Evolutionary conservation across 2,797 vertebrate genomes (phyloP).

Genomic region (Pteronotus mesoamericanus): DNA sequence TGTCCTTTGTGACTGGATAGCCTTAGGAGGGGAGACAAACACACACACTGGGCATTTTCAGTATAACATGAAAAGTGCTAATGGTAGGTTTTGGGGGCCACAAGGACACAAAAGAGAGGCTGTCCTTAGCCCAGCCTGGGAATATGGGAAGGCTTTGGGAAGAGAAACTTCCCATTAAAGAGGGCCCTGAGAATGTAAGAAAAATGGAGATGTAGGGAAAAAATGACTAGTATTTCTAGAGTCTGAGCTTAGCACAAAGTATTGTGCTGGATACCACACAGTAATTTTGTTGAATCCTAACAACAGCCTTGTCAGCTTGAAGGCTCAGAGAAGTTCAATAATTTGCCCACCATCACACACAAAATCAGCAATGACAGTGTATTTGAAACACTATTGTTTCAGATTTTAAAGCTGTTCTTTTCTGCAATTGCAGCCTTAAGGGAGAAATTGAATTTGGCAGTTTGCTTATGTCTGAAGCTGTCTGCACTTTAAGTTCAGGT

Average conservation of each 20-base stretch:
- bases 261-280: neutral
- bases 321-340: neutral
- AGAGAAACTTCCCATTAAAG: neutral
- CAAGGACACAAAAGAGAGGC: neutral
- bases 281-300: neutral
- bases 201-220: neutral
- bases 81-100: neutral
- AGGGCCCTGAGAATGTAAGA: neutral
- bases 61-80: neutral
- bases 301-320: neutral
- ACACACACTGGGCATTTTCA: neutral
- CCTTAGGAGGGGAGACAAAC: neutral
- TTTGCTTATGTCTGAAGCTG: neutral
- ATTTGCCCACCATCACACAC: neutral
- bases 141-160: neutral
- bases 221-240: neutral
- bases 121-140: neutral
- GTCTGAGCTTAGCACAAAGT: neutral
- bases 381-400: neutral
- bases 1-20: neutral
- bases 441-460: neutral
- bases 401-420: neutral
- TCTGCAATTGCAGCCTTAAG: neutral
- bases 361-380: neutral
- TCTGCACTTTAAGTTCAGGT: neutral